Base-by-base conservation (phyloP, 2,797 vertebrate genomes). In the Pseudochromis fuscus region DNA sequence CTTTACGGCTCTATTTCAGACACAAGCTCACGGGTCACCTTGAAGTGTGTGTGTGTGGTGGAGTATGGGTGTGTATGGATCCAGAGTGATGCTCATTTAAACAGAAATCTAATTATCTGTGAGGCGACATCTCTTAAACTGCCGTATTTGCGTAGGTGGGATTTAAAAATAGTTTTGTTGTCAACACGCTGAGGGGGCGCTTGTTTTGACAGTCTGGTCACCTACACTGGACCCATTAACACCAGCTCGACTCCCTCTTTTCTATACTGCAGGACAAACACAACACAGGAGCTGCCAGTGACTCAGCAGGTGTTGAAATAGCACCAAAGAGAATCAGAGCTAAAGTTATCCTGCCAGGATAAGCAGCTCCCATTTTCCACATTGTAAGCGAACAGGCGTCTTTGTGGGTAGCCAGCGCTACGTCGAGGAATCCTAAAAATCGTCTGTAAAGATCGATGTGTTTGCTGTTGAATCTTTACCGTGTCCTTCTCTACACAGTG, bases 1-100 rank as follows among this genome's bases (percentile, higher is more conserved):
- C 35, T 79, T 77, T 55, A 67, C 48, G 72, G 56, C 53, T 69
- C 67, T 28, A 33, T 63, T 25, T 84, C 52, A 56, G 57, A 68
- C 23, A 3, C 19, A 51, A 37, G 53, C 60, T 45, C 7, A 16
- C 11, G 23, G 77, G 71, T 75, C 58, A 84, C 58, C 72, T 71
- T 81, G 69, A 44, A 28, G 37, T 51, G 58, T 15, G 27, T 56
- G 62, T 49, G 37, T 40, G n/a, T 35, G 23, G 12, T 24, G 42
- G 49, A 33, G 9, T 18, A 18, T 40, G 38, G 33, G 7, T 35
- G 33, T 35, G 1, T 35, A 35, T n/a, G n/a, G n/a, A n/a, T n/a
- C n/a, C n/a, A n/a, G n/a, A n/a, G n/a, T n/a, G n/a, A n/a, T n/a
- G n/a, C n/a, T n/a, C 12, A 15, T 35, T 35, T 13, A 35, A 13